Base-by-base conservation (phyloP, 2,113 vertebrate species). In the Pelecanoides urinatrix region DNA sequence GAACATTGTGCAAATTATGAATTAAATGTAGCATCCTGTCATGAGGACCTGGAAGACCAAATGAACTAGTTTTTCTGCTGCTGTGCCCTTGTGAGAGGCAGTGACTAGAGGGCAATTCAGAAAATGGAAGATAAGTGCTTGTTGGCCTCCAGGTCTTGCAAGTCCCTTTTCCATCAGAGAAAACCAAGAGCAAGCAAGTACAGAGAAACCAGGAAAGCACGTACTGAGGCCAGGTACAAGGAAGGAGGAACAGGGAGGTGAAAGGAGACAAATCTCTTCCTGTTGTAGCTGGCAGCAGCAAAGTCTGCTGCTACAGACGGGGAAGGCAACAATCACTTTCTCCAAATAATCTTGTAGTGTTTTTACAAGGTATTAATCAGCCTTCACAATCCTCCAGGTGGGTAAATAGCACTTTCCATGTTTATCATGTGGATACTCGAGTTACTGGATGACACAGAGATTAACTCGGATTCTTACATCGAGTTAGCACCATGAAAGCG, bases 121-220 rank as follows among this genome's bases (percentile, higher is more conserved):
- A 47, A 94, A 93, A 88, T 67, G 63, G 50, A 56, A 80, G 59
- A 17, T 86, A 88, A 86, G 59, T 91, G 68, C n/a, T 77, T 77
- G 38, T n/a, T 82, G 87, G 71, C 71, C 36, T 90, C 36, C 42
- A 88, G 74, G 62, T 79, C 92, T 34, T 9, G 30, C 14, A 82
- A 86, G 62, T 49, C 27, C 4, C 59, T 92, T 74, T 83, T 81
- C 75, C 49, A 23, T 40, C 50, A 83, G 63, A 7, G 5, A 74
- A 77, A 83, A 47, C 3, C 32, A 82, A 79, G 29, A 94, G 18
- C 44, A 92, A 80, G n/a, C n/a, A n/a, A n/a, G n/a, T n/a, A n/a
- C n/a, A n/a, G n/a, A n/a, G n/a, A n/a, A n/a, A n/a, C n/a, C n/a
- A n/a, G n/a, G 50, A 77, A 92, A 88, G 20, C 45, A 18, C 67